Percentiles rank a stretch among this genome's conserved stretches.
These are phyloP conservation scores for Clarias laeviceps DNA, from an alignment of 2,797 vertebrate species.

Conservation along the genomic window DNA sequence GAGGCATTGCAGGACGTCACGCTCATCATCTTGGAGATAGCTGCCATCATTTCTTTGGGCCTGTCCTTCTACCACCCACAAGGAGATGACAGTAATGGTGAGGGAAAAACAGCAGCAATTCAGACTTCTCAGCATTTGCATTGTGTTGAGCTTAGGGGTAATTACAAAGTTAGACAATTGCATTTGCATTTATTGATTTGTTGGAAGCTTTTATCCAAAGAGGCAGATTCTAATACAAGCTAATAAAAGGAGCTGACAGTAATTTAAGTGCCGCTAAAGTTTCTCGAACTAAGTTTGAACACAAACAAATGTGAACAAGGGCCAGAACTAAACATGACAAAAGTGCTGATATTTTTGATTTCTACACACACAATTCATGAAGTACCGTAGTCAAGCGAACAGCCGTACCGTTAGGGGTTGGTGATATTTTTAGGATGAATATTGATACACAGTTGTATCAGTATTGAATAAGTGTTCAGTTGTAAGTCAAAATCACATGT, in stretches of 20 bases:
- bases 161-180: slow-evolving; percentile 19
- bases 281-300: slow-evolving; percentile 2
- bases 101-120: slow-evolving; percentile 52
- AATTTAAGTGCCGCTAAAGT: background rate
- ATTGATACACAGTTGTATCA: too few relatives aligned
- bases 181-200: slow-evolving; percentile 6
- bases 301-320: background rate
- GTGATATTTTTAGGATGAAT: too few relatives aligned
- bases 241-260: background rate
- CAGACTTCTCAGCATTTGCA: slow-evolving; percentile 6
- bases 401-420: too few relatives aligned
- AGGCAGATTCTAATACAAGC: background rate
- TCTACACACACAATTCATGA: background rate
- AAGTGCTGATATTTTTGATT: background rate
- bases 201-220: slow-evolving; percentile 10
- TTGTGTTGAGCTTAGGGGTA: slow-evolving; percentile 16
- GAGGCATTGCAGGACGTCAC: slow-evolving; percentile 97
- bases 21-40: slow-evolving; percentile 94
- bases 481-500: too few relatives aligned
- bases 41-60: slow-evolving; percentile 93
- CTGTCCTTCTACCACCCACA: slow-evolving; percentile 93
- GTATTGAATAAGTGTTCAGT: too few relatives aligned
- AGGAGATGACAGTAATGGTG: slow-evolving; percentile 82
- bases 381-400: too few relatives aligned
- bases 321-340: background rate